phyloP scores from a whole-genome alignment of 2,888 invertebrate genomes.

The Zonitis immaculata region DNA sequence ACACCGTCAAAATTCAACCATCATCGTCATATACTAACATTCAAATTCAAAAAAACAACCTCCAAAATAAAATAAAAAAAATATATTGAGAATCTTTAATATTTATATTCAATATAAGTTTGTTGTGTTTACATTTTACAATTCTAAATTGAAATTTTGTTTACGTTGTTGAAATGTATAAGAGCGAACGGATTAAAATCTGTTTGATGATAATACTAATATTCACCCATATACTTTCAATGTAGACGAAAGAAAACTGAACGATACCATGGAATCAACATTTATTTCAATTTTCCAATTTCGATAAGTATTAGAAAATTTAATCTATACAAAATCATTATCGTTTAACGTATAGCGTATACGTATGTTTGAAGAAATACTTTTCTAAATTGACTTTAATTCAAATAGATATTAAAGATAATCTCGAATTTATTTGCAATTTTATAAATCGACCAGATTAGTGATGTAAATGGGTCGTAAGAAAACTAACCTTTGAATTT shows the following conservation, averaged over 20 bases:
- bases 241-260: no score
- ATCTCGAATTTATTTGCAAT: not conserved
- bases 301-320: no score
- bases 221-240: not conserved
- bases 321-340: no score
- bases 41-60: no score
- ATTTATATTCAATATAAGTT: constrained; percentile 22
- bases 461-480: constrained; percentile 13
- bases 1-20: not conserved
- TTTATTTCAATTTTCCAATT: no score
- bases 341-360: no score
- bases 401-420: no score
- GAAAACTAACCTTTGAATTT: constrained; percentile 6
- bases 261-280: no score
- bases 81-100: constrained; percentile 5
- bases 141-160: constrained; percentile 28
- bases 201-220: constrained; percentile 9
- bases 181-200: constrained; percentile 27
- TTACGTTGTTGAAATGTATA: constrained; percentile 22
- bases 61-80: no score
- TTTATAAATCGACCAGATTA: constrained; percentile 2
- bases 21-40: not conserved
- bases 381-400: not conserved
- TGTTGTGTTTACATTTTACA: constrained; percentile 25
- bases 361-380: no score